Percentiles rank a stretch among this genome's conserved stretches.
phyloP scores from a whole-genome alignment of 92 coral and sea anemone genomes.

The Anthopleura xanthogrammica region DNA sequence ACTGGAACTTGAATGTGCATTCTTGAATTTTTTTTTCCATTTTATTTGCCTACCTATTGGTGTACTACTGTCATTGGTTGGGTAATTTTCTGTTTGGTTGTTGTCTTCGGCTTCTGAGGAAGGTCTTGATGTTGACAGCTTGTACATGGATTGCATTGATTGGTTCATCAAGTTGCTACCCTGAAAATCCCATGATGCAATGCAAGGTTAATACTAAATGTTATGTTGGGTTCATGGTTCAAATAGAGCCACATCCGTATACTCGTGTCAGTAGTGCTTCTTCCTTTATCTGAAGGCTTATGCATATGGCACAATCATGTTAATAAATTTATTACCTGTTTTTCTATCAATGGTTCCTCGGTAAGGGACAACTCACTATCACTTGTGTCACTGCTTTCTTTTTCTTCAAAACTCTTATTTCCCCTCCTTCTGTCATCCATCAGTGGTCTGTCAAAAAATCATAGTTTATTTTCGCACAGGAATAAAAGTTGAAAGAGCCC shows the following conservation, averaged over 20 bases:
- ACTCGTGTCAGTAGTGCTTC: no score
- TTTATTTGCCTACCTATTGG: not conserved
- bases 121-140: slow-evolving; percentile 52
- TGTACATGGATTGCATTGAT: slow-evolving; percentile 88
- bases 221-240: not conserved
- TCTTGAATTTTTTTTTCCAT: no score
- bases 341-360: slow-evolving; percentile 66
- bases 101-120: slow-evolving; percentile 55
- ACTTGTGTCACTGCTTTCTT: slow-evolving; percentile 29
- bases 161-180: slow-evolving; percentile 80
- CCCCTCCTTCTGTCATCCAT: slow-evolving; percentile 4
- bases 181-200: slow-evolving; percentile 39
- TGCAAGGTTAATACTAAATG: not conserved
- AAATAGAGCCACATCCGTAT: no score
- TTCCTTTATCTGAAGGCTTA: no score
- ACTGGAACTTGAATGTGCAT: no score
- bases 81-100: not conserved
- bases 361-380: slow-evolving; percentile 66
- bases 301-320: no score
- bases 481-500: not conserved
- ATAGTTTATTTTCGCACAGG: not conserved
- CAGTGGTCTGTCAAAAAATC: slow-evolving; percentile 12
- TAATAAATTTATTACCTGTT: slow-evolving; percentile 29
- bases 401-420: slow-evolving; percentile 3
- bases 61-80: not conserved